A percentile compares a stretch with the other conserved stretches of the same genome.
Evolutionary conservation across 1,140 invertebrate genomes (phyloP).

Genomic region (Heliconius nattereri): DNA sequence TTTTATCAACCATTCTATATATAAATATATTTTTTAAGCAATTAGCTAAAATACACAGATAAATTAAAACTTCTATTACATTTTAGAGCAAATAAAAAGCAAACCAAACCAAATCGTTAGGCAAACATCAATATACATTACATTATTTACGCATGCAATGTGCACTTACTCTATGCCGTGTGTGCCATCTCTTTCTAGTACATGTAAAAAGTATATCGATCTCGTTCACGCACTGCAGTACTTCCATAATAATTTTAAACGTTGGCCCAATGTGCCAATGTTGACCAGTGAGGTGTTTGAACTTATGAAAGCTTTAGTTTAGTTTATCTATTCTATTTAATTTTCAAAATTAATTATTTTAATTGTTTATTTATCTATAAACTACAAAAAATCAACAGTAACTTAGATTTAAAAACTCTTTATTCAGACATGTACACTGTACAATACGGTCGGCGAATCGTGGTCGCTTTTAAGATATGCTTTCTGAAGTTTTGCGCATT

Average conservation of each 20-base stretch:
- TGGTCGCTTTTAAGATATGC: too few species aligned
- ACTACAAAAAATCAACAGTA: neutral
- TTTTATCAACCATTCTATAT: too few species aligned
- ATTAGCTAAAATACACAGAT: neutral
- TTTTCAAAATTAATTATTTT: neutral
- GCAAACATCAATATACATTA: constrained; percentile 28
- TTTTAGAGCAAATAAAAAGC: constrained; percentile 16
- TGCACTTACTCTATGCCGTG: constrained; percentile 36
- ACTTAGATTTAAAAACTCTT: neutral
- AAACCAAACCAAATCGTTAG: constrained; percentile 22
- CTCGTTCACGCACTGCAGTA: constrained; percentile 42
- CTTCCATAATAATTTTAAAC: constrained; percentile 27
- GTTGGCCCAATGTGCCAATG: neutral
- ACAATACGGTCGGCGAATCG: too few species aligned
- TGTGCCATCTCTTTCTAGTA: constrained; percentile 24
- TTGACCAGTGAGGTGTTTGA: constrained; percentile 2
- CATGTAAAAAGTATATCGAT: constrained; percentile 22
- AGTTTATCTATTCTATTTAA: neutral
- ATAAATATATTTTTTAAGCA: neutral
- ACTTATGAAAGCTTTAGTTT: constrained; percentile 5
- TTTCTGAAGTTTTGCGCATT: too few species aligned
- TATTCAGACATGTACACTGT: neutral
- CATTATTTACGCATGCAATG: constrained; percentile 17
- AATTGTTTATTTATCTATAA: neutral
- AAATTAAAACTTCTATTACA: constrained; percentile 2